Conservation (phyloP, 2,888 invertebrate genomes). For the Altica lythri region DNA sequence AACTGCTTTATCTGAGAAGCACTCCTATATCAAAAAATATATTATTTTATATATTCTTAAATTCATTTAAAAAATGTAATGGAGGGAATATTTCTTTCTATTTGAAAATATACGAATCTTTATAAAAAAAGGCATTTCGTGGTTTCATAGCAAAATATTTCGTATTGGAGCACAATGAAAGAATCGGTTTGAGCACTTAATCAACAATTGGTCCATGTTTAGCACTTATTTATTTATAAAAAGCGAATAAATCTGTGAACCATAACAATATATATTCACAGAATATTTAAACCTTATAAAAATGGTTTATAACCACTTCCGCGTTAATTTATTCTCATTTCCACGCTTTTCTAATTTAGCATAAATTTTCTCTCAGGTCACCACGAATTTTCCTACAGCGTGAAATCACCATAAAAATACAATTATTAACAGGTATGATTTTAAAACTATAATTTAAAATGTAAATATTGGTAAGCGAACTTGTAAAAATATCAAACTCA, state of each 20-base stretch:
- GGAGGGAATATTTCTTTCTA: constrained; percentile 56
- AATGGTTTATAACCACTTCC: too few species aligned
- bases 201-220: constrained; percentile 45
- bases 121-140: constrained; percentile 52
- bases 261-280: constrained; percentile 23
- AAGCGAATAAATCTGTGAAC: constrained; percentile 13
- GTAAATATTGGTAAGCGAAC: too few species aligned
- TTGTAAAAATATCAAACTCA: too few species aligned
- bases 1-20: constrained; percentile 55
- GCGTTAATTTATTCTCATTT: too few species aligned
- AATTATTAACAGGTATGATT: too few species aligned
- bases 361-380: too few species aligned
- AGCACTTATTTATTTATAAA: constrained; percentile 39
- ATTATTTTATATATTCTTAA: constrained; percentile 30
- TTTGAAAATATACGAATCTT: constrained; percentile 43
- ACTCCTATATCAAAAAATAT: constrained; percentile 51
- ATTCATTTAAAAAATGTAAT: constrained; percentile 48
- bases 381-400: too few species aligned
- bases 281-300: neutral
- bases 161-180: constrained; percentile 28
- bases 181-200: constrained; percentile 38
- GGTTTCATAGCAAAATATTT: constrained; percentile 48
- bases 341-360: too few species aligned
- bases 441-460: too few species aligned
- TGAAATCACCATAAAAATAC: too few species aligned